Conservation (phyloP, 2,888 invertebrate genomes). For the Thecocarcelia acutangulata region DNA sequence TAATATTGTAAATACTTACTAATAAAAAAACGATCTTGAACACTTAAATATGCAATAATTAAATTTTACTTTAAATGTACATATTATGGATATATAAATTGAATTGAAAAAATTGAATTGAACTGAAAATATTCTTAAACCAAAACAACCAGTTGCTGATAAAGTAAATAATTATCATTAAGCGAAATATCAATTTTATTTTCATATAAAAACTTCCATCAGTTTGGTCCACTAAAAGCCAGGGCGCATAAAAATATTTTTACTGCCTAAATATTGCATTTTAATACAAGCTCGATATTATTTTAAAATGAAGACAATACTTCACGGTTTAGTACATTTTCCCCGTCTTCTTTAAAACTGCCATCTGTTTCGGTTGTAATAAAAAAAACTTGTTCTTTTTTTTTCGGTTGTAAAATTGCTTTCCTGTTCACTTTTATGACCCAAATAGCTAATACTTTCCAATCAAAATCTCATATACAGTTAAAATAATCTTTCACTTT, state of each 20-base stretch:
- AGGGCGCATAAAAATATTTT: not conserved
- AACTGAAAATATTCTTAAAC: no score
- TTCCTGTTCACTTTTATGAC: constrained; percentile 44
- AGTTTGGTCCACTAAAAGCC: not conserved
- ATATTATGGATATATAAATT: no score
- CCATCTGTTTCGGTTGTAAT: constrained; percentile 53
- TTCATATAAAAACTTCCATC: no score
- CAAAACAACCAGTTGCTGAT: no score
- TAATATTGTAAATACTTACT: no score
- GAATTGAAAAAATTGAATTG: no score
- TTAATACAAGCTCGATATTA: not conserved
- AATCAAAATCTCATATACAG: constrained; percentile 66
- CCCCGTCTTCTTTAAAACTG: constrained; percentile 17
- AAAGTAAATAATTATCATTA: no score
- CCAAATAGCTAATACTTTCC: constrained; percentile 55
- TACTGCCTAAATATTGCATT: not conserved
- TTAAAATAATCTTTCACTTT: constrained; percentile 60
- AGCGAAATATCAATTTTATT: no score
- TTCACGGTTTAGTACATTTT: constrained; percentile 19
- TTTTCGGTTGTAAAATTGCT: constrained; percentile 26
- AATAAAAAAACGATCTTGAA: no score
- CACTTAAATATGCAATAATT: no score
- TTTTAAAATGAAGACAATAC: constrained; percentile 25
- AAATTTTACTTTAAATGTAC: no score
- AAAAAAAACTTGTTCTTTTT: constrained; percentile 40